These are phyloP conservation scores for Drosophila ochracea DNA, from an alignment of 2,888 invertebrate genomes.

Conservation along the genomic window DNA sequence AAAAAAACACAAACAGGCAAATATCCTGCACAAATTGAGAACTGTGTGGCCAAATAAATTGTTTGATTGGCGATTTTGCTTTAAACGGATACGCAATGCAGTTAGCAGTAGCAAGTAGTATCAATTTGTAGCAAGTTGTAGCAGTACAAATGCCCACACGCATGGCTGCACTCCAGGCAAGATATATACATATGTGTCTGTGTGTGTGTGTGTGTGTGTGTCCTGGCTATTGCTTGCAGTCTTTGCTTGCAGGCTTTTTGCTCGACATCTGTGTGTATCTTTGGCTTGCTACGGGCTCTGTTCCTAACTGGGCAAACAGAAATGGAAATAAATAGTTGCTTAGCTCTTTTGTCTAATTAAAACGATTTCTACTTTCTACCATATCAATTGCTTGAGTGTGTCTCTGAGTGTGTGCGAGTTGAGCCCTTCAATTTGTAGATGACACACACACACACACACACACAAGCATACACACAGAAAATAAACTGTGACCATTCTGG, in stretches of 20 bases:
- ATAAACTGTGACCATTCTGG: slow-evolving; percentile 16
- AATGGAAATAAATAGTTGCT: slow-evolving; percentile 79
- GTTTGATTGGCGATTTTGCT: slow-evolving; percentile 69
- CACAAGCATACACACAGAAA: slow-evolving; percentile 4
- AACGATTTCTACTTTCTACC: slow-evolving; percentile 50
- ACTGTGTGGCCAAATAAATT: slow-evolving; percentile 23
- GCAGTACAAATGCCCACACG: slow-evolving; percentile 35
- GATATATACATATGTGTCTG: not conserved
- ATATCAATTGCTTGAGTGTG: slow-evolving; percentile 5
- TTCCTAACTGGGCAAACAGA: slow-evolving; percentile 42
- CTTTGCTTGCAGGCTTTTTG: slow-evolving; percentile 11
- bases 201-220: not conserved
- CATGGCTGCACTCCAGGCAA: slow-evolving; percentile 8
- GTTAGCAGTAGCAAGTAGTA: slow-evolving; percentile 25
- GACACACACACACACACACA: slow-evolving; percentile 42
- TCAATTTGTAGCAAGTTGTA: slow-evolving; percentile 4
- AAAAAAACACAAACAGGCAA: slow-evolving; percentile 13
- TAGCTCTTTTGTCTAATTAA: slow-evolving; percentile 77
- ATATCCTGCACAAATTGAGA: slow-evolving; percentile 11
- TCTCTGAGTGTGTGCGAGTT: not conserved
- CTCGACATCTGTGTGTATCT: slow-evolving; percentile 30
- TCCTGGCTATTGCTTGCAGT: slow-evolving; percentile 37
- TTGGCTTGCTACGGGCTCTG: slow-evolving; percentile 30
- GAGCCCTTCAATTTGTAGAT: slow-evolving; percentile 66
- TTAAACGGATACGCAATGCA: slow-evolving; percentile 52